Evolutionary conservation across 2,113 vertebrate genomes (phyloP), one percentile per base, ranked within the genome.

Genomic region (Myocastor coypus): DNA sequence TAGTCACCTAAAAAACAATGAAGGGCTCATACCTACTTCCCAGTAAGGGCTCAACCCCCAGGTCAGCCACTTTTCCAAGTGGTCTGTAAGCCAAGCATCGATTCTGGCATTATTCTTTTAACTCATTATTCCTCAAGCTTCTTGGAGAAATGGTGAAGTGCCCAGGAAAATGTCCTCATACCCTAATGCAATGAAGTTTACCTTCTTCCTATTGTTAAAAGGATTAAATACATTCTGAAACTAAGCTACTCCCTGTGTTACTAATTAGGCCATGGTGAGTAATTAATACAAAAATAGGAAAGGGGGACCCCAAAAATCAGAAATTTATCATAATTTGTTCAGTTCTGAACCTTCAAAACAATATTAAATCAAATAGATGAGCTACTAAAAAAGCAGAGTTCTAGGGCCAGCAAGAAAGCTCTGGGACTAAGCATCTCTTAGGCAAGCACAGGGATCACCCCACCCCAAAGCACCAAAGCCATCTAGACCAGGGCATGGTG

Each of bases 11-110:
- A 80, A 1, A 52, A 96, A 97, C 90, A 73, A 97, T 34, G 78
- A 95, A 96, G 83, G 97, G 59, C 19, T 87, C 63, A 14, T 87
- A 92, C 94, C 96, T 71, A 55, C 82, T 83, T 96, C 94, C 82
- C 1, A 93, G 90, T 1, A 89, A 89, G 89, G 61, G 88, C 91
- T 97, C 73, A 71, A 96, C 46, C 94, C 94, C 95, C 96, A 95
- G 96, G 96, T 75, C 87, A 97, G 90, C 75, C 96, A 0, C 2
- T 91, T 97, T 97, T 96, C 96, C 91, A 75, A 83, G 5, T 83
- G 93, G 94, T 97, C 97, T 98, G 95, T 0, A 52, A 96, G 90
- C 93, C 87, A 95, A 92, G 96, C 94, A 64, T 93, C 22, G 85
- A 0, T 17, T 7, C 34, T 32, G 66, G 87, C 6, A n/a, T 73